A percentile compares a stretch with the other conserved stretches of the same genome.
Evolutionary conservation across 1,140 invertebrate genomes (phyloP).

Genomic region (Tetraneura akinire): DNA sequence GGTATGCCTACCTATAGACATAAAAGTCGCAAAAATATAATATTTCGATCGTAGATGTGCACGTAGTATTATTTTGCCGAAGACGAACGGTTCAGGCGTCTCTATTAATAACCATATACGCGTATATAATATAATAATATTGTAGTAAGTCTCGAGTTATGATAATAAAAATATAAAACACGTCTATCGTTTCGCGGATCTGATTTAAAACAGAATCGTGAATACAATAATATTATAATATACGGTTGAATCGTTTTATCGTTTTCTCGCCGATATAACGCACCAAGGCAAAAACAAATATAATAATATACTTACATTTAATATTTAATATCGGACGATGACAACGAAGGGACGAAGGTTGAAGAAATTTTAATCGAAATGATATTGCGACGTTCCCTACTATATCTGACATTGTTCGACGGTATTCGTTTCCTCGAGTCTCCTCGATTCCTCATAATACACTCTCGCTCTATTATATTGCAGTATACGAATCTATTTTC

Average conservation of each 20-base stretch:
- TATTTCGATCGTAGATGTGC: no score
- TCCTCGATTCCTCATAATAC: no score
- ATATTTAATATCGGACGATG: not conserved
- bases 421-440: not conserved
- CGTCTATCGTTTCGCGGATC: not conserved
- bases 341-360: not conserved
- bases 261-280: not conserved
- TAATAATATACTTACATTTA: not conserved
- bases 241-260: no score
- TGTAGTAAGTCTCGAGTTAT: not conserved
- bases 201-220: not conserved
- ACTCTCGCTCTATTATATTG: not conserved
- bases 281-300: no score
- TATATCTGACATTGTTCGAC: not conserved
- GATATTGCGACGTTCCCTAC: not conserved
- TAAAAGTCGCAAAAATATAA: no score
- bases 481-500: no score
- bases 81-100: not conserved
- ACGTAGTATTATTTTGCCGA: not conserved
- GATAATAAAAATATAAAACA: not conserved
- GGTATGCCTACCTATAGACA: no score
- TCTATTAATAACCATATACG: not conserved
- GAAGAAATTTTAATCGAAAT: conserved; percentile 5
- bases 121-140: no score
- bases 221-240: no score